Evolutionary conservation across 2,888 invertebrate genomes (phyloP), one percentile per base, ranked within the genome.

Genomic region (Pammene fasciana): DNA sequence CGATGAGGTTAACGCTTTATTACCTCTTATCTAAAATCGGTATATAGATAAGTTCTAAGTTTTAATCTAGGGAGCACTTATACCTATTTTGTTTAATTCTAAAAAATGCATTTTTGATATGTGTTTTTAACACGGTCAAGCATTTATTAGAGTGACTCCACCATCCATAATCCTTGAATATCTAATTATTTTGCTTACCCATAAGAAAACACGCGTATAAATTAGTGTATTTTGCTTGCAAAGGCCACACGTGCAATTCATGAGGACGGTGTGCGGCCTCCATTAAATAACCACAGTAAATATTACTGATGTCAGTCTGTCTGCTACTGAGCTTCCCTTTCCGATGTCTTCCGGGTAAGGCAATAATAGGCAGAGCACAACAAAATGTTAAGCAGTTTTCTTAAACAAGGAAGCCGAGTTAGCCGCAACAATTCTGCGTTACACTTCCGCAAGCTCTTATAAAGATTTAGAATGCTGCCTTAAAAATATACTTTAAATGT

Each of bases 341-440:
- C 62, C 38, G 16, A 62, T 16, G 50, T 41, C 26, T 62, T 62
- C 41, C 62, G 50, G 50, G 50, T 62, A 36, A 36, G 45, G 7
- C 50, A 50, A 41, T 60, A 50, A 41, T 36, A 46, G 34, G 50
- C 62, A 38, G 48, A 62, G 18, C 36, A 50, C 41, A 61, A 50
- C 61, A 62, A 62, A 52, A 61, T 46, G 46, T 68, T 59, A 52
- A 65, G 52, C 45, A 64, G 57, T 59, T 68, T 64, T 65, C 38
- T 50, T 50, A 66, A 59, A 68, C 52, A 48, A 64, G 68, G 68
- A 65, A 68, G 68, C 57, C 45, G 65, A 54, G 67, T 48, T 68
- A 67, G 62, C 62, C 62, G 57, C 57, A 56, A 43, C 68, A 68
- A 64, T 13, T 59, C 5, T 6, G 13, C 2, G 1, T 10, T 10